phyloP scores from a whole-genome alignment of 2,888 invertebrate genomes.

The Sinohyriopsis cumingii region DNA sequence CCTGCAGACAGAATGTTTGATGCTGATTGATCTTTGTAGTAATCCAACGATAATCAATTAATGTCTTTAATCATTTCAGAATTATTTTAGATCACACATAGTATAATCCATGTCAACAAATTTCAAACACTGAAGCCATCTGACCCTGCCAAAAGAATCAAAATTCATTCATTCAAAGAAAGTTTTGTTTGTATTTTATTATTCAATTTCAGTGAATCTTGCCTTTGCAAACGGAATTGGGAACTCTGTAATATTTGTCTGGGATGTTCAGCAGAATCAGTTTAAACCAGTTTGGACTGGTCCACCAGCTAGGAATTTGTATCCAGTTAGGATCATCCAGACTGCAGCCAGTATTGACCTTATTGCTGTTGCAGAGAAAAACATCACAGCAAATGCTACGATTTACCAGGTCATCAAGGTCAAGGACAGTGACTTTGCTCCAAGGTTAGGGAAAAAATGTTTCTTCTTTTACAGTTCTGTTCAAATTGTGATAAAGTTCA shows the following conservation, averaged over 20 bases:
- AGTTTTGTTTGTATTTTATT: conserved; percentile 1
- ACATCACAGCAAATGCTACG: conserved; percentile 33
- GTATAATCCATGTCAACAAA: too few relatives aligned
- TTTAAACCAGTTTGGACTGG: conserved; percentile 60
- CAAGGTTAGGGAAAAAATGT: conserved; percentile 48
- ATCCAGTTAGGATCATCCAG: conserved; percentile 56
- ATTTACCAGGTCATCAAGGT: conserved; percentile 56
- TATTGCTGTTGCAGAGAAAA: conserved; percentile 46
- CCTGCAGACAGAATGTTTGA: too few relatives aligned
- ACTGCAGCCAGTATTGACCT: conserved; percentile 42
- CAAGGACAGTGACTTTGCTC: conserved; percentile 63
- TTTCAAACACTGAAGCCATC: too few relatives aligned
- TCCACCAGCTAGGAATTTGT: conserved; percentile 42
- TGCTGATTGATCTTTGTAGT: too few relatives aligned
- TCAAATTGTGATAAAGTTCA: too few relatives aligned
- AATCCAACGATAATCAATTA: too few relatives aligned
- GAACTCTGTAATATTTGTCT: conserved; percentile 57
- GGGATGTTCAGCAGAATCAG: conserved; percentile 51
- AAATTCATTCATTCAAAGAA: too few relatives aligned
- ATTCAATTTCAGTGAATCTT: conserved; percentile 51
- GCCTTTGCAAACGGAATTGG: conserved; percentile 56
- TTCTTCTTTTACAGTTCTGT: background rate
- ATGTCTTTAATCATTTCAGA: too few relatives aligned
- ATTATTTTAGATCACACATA: too few relatives aligned
- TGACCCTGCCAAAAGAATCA: too few relatives aligned